These are phyloP conservation scores for Aptenodytes forsteri DNA, from an alignment of 2,113 vertebrate genomes.

Conservation along the genomic window DNA sequence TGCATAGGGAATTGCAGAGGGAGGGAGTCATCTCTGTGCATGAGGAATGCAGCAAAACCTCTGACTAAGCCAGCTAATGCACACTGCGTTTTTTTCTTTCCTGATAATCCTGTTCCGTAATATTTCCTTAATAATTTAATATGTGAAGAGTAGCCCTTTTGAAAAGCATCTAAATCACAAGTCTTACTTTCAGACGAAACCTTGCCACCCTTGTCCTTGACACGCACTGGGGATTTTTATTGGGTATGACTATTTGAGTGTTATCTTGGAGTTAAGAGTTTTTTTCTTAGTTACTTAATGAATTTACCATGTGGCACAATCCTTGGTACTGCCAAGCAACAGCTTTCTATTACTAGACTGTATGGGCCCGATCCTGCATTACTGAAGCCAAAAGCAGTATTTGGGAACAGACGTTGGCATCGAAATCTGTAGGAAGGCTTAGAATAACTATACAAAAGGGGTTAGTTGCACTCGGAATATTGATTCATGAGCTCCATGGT, in stretches of 20 bases:
- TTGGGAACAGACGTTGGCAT: background rate
- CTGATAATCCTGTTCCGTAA: conserved; percentile 42
- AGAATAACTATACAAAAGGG: conserved; percentile 1
- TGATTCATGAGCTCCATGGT: conserved; percentile 11
- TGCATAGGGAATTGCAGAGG: conserved; percentile 48
- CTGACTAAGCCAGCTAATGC: conserved; percentile 29
- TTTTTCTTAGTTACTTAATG: background rate
- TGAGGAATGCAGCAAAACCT: conserved; percentile 61
- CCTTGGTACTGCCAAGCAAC: conserved; percentile 21
- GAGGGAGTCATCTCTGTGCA: conserved; percentile 29
- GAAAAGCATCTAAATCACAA: background rate
- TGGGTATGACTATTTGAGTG: background rate
- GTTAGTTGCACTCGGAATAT: conserved; percentile 27
- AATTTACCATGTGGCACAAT: conserved; percentile 9
- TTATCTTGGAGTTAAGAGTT: background rate
- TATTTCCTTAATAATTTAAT: conserved; percentile 44
- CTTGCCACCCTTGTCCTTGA: background rate
- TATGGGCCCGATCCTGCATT: background rate
- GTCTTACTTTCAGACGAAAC: background rate
- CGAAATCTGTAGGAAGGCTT: conserved; percentile 29
- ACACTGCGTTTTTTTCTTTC: background rate
- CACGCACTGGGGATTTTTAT: background rate
- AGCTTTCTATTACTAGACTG: conserved; percentile 17
- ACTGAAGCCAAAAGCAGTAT: conserved; percentile 16
- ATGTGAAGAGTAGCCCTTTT: background rate